phyloP scores from a whole-genome alignment of 2,797 vertebrate genomes.

The Ctenopoma kingsleyae region DNA sequence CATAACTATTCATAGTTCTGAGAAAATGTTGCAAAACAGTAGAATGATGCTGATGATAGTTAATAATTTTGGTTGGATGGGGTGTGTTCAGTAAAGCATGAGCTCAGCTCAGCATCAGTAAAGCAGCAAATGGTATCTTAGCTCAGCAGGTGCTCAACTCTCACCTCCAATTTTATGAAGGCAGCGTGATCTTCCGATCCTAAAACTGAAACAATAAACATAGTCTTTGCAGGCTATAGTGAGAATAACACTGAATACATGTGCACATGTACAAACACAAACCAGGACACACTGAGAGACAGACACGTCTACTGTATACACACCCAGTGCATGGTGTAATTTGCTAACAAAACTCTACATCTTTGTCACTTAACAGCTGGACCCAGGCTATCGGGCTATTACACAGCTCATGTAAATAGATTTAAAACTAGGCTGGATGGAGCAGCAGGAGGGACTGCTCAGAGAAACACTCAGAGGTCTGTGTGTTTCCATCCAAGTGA shows the following conservation, averaged over 20 bases:
- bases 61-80: slow-evolving; percentile 32
- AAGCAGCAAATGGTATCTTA: slow-evolving; percentile 39
- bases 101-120: slow-evolving; percentile 15
- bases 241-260: slow-evolving; percentile 50
- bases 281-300: slow-evolving; percentile 23
- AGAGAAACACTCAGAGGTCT: slow-evolving; percentile 47
- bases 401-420: slow-evolving; percentile 72
- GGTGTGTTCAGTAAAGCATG: slow-evolving; percentile 32
- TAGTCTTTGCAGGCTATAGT: slow-evolving; percentile 37
- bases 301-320: slow-evolving; percentile 15
- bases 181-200: slow-evolving; percentile 30
- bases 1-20: slow-evolving; percentile 1
- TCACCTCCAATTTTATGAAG: slow-evolving; percentile 49
- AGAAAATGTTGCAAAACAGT: slow-evolving; percentile 35
- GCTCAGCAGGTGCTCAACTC: slow-evolving; percentile 55
- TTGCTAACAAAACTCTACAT: slow-evolving; percentile 50
- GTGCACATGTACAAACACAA: slow-evolving; percentile 7
- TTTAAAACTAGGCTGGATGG: slow-evolving; percentile 66
- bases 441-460: slow-evolving; percentile 65
- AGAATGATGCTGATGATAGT: slow-evolving; percentile 34
- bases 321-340: slow-evolving; percentile 20
- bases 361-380: slow-evolving; percentile 71
- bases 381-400: slow-evolving; percentile 63
- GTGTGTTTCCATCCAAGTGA: slow-evolving; percentile 63
- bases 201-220: slow-evolving; percentile 47